phyloP scores from a whole-genome alignment of 2,888 invertebrate genomes.

The Baccha elongata region DNA sequence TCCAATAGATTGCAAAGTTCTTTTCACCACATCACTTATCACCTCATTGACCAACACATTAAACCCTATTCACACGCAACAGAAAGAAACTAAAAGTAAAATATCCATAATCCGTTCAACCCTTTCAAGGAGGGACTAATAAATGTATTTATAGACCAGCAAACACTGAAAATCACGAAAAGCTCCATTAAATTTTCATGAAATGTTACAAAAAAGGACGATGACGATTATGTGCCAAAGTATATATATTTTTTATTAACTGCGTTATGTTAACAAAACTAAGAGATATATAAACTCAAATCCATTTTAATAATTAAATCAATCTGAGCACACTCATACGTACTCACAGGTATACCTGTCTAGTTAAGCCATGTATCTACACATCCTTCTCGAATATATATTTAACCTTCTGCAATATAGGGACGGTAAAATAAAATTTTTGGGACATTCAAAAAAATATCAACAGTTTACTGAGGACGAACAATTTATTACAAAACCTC shows the following conservation, averaged over 20 bases:
- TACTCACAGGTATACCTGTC: not conserved
- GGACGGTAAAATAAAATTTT: not conserved
- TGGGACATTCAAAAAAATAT: constrained; percentile 10
- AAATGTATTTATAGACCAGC: constrained; percentile 42
- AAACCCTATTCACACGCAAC: constrained; percentile 27
- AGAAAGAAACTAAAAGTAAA: constrained; percentile 25
- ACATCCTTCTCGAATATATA: constrained; percentile 45
- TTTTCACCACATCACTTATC: constrained; percentile 32
- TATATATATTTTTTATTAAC: constrained; percentile 2
- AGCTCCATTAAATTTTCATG: constrained; percentile 31
- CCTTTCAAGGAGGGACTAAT: constrained; percentile 26
- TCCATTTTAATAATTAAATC: constrained; percentile 69
- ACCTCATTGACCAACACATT: constrained; percentile 32
- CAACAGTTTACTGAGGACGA: constrained; percentile 39
- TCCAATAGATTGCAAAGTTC: constrained; percentile 30
- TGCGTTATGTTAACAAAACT: constrained; percentile 6
- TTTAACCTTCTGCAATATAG: not conserved
- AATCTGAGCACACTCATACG: no score
- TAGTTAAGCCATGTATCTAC: not conserved
- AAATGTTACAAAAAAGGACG: not conserved
- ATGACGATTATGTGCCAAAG: not conserved
- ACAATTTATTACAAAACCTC: constrained; percentile 64
- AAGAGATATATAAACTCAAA: constrained; percentile 30
- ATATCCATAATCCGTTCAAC: constrained; percentile 9
- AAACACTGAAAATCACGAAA: constrained; percentile 49